phyloP scores from a whole-genome alignment of 2,113 vertebrate genomes.

The Ophiodon elongatus region DNA sequence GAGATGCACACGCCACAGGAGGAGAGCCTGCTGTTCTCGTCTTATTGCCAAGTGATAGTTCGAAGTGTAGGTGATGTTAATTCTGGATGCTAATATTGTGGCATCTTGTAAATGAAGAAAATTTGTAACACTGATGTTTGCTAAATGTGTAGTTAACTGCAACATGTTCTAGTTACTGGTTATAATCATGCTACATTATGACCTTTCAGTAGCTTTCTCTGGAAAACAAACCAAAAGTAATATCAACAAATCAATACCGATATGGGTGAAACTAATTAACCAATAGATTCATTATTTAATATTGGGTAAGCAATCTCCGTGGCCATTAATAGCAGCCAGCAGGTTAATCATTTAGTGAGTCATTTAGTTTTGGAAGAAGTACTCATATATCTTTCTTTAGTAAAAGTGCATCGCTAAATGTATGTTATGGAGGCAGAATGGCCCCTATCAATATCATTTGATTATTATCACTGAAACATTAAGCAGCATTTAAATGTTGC shows the following conservation, averaged over 20 bases:
- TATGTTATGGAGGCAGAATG: no score
- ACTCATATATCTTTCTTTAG: neutral
- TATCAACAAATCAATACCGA: neutral
- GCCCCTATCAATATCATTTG: no score
- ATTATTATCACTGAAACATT: no score
- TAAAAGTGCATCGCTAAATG: neutral
- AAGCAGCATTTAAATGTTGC: no score
- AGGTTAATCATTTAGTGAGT: constrained; percentile 4
- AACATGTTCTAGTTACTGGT: neutral
- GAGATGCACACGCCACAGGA: constrained; percentile 42
- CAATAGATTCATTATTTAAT: constrained; percentile 2
- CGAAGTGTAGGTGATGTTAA: constrained; percentile 17
- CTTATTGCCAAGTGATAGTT: constrained; percentile 55
- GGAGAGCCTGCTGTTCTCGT: constrained; percentile 52
- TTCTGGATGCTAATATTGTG: constrained; percentile 26
- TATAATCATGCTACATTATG: neutral
- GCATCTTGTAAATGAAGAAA: constrained; percentile 19
- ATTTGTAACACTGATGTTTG: constrained; percentile 18
- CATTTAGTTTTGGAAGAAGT: neutral
- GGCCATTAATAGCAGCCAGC: neutral
- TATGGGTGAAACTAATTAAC: constrained; percentile 21
- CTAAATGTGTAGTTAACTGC: constrained; percentile 6
- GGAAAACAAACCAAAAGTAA: neutral
- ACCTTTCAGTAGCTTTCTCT: constrained; percentile 4
- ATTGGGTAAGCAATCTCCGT: constrained; percentile 11